Conservation (phyloP, 53 echinoderm and acorn worm species). For the Holothuria leucospilota region DNA sequence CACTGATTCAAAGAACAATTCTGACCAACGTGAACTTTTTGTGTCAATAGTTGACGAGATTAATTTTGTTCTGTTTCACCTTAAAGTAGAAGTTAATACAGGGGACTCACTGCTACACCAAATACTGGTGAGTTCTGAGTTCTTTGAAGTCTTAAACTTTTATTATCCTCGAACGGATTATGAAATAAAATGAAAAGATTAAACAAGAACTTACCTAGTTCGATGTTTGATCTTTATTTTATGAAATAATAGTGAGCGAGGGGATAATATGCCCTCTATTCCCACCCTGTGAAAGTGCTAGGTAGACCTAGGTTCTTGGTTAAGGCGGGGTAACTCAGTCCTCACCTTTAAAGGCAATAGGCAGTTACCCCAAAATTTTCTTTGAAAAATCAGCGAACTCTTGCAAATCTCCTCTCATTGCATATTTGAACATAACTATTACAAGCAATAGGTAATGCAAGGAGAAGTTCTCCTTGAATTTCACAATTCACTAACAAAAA, state of each 20-base stretch:
- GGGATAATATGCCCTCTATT: constrained; percentile 51
- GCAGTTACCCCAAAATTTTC: too few species aligned
- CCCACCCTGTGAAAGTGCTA: background rate
- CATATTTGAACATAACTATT: too few species aligned
- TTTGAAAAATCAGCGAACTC: too few species aligned
- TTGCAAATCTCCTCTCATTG: too few species aligned
- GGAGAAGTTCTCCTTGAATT: too few species aligned
- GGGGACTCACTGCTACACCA: too few species aligned
- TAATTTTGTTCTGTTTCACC: background rate
- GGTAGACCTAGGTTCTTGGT: background rate
- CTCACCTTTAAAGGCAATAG: background rate
- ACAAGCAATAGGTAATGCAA: too few species aligned
- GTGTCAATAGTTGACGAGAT: background rate
- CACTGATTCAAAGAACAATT: background rate
- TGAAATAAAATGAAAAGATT: background rate
- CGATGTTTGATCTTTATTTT: constrained; percentile 63
- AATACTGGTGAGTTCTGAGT: background rate
- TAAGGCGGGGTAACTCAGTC: too few species aligned
- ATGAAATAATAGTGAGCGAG: constrained; percentile 56
- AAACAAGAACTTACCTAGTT: background rate
- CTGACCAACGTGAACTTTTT: background rate
- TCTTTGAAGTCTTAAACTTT: constrained; percentile 53
- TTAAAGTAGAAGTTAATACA: too few species aligned
- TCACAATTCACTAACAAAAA: too few species aligned
- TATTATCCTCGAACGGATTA: constrained; percentile 9